These are phyloP conservation scores for Dendrocincla fuliginosa DNA, from an alignment of 2,797 vertebrate genomes.

Conservation along the genomic window DNA sequence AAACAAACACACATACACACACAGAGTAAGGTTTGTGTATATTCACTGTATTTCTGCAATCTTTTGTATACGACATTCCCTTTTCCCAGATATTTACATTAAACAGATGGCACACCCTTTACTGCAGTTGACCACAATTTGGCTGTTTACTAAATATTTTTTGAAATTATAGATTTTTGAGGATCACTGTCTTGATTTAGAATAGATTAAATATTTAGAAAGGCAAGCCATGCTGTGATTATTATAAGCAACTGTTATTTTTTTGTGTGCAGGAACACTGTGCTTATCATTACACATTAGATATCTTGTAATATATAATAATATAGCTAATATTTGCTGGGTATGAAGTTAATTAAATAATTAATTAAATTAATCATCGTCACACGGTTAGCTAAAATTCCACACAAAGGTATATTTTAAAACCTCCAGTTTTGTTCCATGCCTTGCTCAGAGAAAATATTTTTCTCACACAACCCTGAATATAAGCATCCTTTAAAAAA, in stretches of 20 bases:
- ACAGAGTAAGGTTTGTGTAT: conserved; percentile 7
- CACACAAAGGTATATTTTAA: not conserved
- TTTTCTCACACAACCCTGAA: conserved; percentile 28
- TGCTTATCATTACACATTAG: conserved; percentile 28
- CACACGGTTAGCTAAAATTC: conserved; percentile 40
- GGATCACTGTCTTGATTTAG: conserved; percentile 69
- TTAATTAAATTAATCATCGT: conserved; percentile 53
- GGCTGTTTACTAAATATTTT: conserved; percentile 77
- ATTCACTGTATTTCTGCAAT: conserved; percentile 47
- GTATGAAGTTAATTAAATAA: conserved; percentile 62
- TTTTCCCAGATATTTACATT: conserved; percentile 73
- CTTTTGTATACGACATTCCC: conserved; percentile 69
- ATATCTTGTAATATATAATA: conserved; percentile 32
- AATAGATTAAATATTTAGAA: conserved; percentile 69
- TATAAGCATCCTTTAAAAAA: conserved; percentile 5
- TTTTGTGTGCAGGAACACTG: conserved; percentile 21
- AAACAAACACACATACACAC: not conserved
- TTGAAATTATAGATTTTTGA: conserved; percentile 76
- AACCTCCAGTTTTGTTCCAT: not conserved
- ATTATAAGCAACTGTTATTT: conserved; percentile 62
- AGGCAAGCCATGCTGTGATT: conserved; percentile 61
- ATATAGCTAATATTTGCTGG: conserved; percentile 12
- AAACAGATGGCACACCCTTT: conserved; percentile 75
- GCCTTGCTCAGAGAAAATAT: not conserved
- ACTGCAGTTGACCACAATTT: conserved; percentile 78